These are phyloP conservation scores for Florisuga fusca DNA, from an alignment of 2,797 vertebrate genomes.

Conservation along the genomic window DNA sequence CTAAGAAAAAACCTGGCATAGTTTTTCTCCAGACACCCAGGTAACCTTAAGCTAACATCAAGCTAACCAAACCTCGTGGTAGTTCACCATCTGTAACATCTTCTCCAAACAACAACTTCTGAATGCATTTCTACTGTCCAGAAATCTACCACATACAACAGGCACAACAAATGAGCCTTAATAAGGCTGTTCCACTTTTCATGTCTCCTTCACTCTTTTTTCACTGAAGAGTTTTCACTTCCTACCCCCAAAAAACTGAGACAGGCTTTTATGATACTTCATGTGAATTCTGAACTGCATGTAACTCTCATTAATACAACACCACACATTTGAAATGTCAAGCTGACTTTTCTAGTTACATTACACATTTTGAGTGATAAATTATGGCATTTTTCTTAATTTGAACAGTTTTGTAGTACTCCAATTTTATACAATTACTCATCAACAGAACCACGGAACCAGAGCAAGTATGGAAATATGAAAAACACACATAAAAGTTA, in stretches of 20 bases:
- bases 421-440: not conserved
- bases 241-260: not conserved
- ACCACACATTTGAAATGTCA: not conserved
- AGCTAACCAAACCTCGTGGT: not conserved
- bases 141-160: not conserved
- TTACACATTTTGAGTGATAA: not conserved
- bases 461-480: not conserved
- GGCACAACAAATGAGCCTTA: not conserved
- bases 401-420: not conserved
- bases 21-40: not conserved
- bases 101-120: not conserved
- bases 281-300: not conserved
- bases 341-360: not conserved
- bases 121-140: not conserved
- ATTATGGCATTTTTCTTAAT: not conserved
- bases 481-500: not conserved
- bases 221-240: not conserved
- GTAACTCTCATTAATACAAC: rapidly evolving
- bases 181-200: not conserved
- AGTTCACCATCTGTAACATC: not conserved
- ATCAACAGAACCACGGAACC: not conserved
- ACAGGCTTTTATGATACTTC: not conserved
- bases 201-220: not conserved
- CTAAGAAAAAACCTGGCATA: not conserved
- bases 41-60: not conserved